A percentile compares a stretch with the other conserved stretches of the same genome.
Conservation (phyloP, 2,888 invertebrate species). For the Serrognathus titanus region DNA sequence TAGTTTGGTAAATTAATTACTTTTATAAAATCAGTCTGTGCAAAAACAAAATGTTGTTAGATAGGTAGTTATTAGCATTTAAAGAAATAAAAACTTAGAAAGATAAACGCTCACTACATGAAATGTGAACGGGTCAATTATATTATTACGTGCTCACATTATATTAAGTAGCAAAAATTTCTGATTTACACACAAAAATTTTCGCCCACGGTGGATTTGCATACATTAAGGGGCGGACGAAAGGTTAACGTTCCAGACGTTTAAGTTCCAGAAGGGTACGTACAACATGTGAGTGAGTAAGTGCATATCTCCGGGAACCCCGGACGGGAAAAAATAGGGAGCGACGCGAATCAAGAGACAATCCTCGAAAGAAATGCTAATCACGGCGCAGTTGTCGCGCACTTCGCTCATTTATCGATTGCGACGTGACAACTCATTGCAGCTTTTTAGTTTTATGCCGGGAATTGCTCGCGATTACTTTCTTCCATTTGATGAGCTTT, state of each 20-base stretch:
- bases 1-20: too few species aligned
- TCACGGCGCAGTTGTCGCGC: slow-evolving; percentile 37
- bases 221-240: neutral
- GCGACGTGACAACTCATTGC: slow-evolving; percentile 41
- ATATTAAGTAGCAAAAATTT: neutral
- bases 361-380: slow-evolving; percentile 37
- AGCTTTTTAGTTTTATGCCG: slow-evolving; percentile 38
- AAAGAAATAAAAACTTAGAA: neutral
- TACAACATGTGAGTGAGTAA: slow-evolving; percentile 10
- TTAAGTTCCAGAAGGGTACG: neutral
- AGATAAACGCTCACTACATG: neutral
- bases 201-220: neutral
- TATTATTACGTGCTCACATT: slow-evolving; percentile 2
- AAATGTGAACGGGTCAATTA: slow-evolving; percentile 5
- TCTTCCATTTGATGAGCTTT: slow-evolving; percentile 36
- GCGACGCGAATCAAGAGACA: slow-evolving; percentile 23
- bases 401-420: slow-evolving; percentile 41
- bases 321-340: too few species aligned
- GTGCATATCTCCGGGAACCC: too few species aligned
- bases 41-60: too few species aligned
- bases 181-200: slow-evolving; percentile 1
- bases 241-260: slow-evolving; percentile 5
- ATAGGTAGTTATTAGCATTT: neutral
- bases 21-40: too few species aligned
- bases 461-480: slow-evolving; percentile 35